These are phyloP conservation scores for Lomographa bimaculata DNA, from an alignment of 2,888 invertebrate genomes.

Conservation along the genomic window DNA sequence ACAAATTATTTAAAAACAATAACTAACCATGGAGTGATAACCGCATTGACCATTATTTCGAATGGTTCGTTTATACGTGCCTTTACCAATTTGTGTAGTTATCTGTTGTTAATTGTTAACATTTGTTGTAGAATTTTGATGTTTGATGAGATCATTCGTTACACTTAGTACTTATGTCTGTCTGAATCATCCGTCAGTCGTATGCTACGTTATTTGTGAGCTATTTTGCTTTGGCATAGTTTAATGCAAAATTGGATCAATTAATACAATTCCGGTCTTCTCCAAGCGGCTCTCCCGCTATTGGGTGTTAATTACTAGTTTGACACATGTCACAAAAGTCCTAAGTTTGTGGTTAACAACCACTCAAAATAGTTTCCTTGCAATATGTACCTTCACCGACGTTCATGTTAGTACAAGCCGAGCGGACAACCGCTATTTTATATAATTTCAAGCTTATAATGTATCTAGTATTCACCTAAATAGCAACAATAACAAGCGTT, in stretches of 20 bases:
- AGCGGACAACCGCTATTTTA: too few species aligned
- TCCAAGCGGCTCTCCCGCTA: too few species aligned
- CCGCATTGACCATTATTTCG: conserved; percentile 46
- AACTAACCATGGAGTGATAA: conserved; percentile 17
- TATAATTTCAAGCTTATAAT: too few species aligned
- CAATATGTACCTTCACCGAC: too few species aligned
- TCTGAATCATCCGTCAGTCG: conserved; percentile 20
- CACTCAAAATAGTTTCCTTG: too few species aligned
- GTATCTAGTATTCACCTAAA: too few species aligned
- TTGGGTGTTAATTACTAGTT: too few species aligned
- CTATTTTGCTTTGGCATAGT: not conserved
- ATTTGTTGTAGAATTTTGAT: conserved; percentile 30
- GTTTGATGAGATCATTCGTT: not conserved
- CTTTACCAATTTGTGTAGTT: conserved; percentile 46
- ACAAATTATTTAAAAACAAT: conserved; percentile 18
- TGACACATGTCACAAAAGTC: too few species aligned
- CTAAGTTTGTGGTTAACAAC: too few species aligned
- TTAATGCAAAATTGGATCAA: too few species aligned
- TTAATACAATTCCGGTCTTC: too few species aligned
- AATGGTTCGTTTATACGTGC: conserved; percentile 41
- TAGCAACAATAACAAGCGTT: conserved; percentile 21
- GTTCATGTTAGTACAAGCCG: too few species aligned
- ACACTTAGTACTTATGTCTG: not conserved
- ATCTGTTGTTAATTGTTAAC: conserved; percentile 45
- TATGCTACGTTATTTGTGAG: conserved; percentile 8